These are phyloP conservation scores for Arizona elegans DNA, from an alignment of 2,113 vertebrate species.

Conservation along the genomic window DNA sequence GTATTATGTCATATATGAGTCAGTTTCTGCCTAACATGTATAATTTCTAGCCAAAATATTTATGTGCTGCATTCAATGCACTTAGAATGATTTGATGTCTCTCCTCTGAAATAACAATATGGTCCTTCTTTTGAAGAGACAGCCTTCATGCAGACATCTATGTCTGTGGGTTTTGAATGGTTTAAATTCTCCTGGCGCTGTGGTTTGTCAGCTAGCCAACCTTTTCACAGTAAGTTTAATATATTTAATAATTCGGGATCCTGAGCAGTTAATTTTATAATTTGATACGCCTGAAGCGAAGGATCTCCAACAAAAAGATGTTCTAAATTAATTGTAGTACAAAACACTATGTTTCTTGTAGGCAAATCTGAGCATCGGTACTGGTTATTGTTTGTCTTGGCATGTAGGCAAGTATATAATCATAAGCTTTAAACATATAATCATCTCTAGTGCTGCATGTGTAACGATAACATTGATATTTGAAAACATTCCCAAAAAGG, in stretches of 20 bases:
- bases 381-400: background rate
- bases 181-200: background rate
- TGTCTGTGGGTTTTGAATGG: background rate
- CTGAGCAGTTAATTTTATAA: background rate
- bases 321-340: background rate
- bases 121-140: background rate
- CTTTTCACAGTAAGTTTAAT: background rate
- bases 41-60: background rate
- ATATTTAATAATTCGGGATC: background rate
- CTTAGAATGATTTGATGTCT: background rate
- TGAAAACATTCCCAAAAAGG: background rate
- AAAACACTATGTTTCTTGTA: background rate
- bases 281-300: background rate
- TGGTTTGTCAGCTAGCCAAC: background rate
- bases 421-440: background rate
- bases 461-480: background rate
- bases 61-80: background rate
- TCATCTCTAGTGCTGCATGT: background rate
- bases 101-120: background rate
- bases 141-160: background rate
- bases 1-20: background rate
- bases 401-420: background rate
- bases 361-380: background rate
- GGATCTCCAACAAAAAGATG: background rate
- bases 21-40: background rate